These are phyloP conservation scores for Diglossa cyanea DNA, from an alignment of 2,797 vertebrate species.

Conservation along the genomic window DNA sequence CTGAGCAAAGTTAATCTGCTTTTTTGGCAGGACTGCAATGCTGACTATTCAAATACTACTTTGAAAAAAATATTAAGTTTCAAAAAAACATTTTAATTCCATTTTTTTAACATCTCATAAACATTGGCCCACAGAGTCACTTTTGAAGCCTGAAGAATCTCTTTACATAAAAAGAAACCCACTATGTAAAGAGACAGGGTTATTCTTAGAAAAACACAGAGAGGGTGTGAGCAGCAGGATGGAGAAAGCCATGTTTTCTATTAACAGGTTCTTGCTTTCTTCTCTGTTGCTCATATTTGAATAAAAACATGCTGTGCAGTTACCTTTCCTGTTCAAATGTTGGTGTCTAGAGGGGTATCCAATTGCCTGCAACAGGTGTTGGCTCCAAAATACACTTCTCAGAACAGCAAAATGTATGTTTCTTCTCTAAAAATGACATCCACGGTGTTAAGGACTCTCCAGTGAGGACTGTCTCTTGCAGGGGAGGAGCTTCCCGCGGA, in stretches of 20 bases:
- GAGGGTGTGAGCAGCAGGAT: background rate
- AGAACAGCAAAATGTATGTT: background rate
- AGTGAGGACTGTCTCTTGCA: background rate
- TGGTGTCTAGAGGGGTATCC: background rate
- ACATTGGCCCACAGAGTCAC: background rate
- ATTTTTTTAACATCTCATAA: background rate
- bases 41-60: background rate
- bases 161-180: background rate
- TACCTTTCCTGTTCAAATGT: background rate
- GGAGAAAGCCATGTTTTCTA: background rate
- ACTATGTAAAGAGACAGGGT: background rate
- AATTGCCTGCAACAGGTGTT: background rate
- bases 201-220: background rate
- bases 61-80: background rate
- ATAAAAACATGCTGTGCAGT: background rate
- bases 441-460: background rate
- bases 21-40: background rate
- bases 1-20: background rate
- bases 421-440: background rate
- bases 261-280: background rate
- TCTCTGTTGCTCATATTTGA: background rate
- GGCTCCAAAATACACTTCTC: background rate
- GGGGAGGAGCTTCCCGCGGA: accelerated
- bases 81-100: background rate
- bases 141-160: background rate